These are phyloP conservation scores for Indri indri DNA, from an alignment of 2,113 vertebrate species.

Conservation along the genomic window DNA sequence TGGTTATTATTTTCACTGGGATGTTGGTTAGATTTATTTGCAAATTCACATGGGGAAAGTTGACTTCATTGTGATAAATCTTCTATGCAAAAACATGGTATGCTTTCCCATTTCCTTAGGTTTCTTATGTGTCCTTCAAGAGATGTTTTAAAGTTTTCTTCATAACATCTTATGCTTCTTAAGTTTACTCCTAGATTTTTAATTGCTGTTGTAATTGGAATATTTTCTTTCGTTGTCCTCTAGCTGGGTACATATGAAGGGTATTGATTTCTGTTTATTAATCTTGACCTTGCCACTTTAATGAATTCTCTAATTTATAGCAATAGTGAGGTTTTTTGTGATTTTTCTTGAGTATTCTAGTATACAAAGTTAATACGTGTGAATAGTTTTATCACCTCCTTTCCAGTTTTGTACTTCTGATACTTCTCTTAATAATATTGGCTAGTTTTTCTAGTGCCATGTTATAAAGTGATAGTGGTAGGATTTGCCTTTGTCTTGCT, in stretches of 20 bases:
- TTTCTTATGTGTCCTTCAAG: neutral
- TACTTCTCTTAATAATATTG: conserved; percentile 9
- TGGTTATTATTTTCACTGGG: neutral
- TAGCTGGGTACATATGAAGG: neutral
- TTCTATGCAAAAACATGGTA: neutral
- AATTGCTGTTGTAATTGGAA: neutral
- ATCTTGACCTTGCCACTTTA: neutral
- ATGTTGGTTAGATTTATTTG: conserved; percentile 8
- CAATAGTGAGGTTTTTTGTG: neutral
- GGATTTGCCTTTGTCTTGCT: neutral
- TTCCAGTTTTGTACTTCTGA: neutral
- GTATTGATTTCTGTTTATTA: neutral
- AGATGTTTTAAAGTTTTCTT: conserved; percentile 33
- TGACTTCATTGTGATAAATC: neutral
- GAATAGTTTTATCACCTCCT: neutral
- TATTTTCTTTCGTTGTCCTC: neutral
- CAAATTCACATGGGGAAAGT: neutral
- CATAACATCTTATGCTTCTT: neutral
- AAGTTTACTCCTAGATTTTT: neutral
- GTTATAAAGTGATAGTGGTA: neutral
- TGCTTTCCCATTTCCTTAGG: neutral
- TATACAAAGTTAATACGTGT: neutral
- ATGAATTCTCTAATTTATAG: neutral
- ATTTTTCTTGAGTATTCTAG: neutral
- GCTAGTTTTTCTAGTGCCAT: neutral